phyloP scores from a whole-genome alignment of 92 coral and sea anemone species.

The Umimayanthus chanpuru region DNA sequence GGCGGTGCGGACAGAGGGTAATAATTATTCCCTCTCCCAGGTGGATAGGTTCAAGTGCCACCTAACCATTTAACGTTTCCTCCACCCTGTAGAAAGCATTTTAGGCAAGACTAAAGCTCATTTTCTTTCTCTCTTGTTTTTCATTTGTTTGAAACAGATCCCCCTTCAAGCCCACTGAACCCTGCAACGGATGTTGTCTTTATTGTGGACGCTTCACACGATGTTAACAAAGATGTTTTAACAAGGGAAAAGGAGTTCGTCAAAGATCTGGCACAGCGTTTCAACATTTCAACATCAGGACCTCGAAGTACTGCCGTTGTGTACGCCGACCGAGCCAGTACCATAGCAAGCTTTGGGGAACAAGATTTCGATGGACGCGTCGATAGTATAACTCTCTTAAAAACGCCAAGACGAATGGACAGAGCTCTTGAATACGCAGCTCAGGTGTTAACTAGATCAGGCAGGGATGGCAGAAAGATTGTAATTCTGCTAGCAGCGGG shows the following conservation, averaged over 20 bases:
- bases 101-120: neutral
- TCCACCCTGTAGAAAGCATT: neutral
- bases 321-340: constrained; percentile 60
- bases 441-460: constrained; percentile 54
- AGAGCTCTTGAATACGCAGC: constrained; percentile 67
- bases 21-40: too few species aligned
- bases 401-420: constrained; percentile 70
- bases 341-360: constrained; percentile 56
- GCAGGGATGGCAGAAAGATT: constrained; percentile 67
- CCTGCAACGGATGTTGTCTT: constrained; percentile 72
- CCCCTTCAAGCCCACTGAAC: constrained; percentile 34
- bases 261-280: constrained; percentile 61
- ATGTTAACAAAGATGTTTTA: constrained; percentile 55
- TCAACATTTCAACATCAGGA: constrained; percentile 61
- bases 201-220: constrained; percentile 82
- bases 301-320: constrained; percentile 76
- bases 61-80: too few species aligned
- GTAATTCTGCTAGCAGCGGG: constrained; percentile 69
- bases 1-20: too few species aligned
- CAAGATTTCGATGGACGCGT: constrained; percentile 57
- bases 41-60: too few species aligned
- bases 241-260: constrained; percentile 64
- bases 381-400: constrained; percentile 60
- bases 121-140: neutral
- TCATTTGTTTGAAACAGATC: constrained; percentile 1